Conservation (phyloP, 2,888 invertebrate species). For the Trissonchulus latispiculum region DNA sequence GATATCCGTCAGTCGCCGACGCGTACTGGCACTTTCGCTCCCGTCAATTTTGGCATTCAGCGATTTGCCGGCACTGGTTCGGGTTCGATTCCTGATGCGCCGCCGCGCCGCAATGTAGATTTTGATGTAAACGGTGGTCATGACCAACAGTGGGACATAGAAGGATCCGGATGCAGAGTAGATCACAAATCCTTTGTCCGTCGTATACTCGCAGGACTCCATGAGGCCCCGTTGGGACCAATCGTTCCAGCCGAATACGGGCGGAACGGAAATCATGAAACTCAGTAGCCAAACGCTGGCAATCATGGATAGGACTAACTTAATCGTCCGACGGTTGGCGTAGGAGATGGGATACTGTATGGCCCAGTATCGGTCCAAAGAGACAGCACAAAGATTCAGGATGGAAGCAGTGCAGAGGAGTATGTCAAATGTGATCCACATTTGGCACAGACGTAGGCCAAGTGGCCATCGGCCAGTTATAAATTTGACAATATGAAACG, state of each 20-base stretch:
- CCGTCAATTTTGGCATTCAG: neutral
- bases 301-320: slow-evolving; percentile 33
- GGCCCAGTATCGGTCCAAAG: slow-evolving; percentile 65
- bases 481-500: slow-evolving; percentile 16
- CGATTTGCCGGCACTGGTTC: neutral
- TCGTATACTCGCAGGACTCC: slow-evolving; percentile 19
- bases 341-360: slow-evolving; percentile 44
- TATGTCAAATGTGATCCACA: slow-evolving; percentile 91
- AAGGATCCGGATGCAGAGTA: slow-evolving; percentile 61
- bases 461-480: slow-evolving; percentile 61
- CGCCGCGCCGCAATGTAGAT: slow-evolving; percentile 85
- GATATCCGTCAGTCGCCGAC: neutral
- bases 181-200: slow-evolving; percentile 18
- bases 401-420: slow-evolving; percentile 92
- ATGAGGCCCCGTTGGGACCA: neutral
- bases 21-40: neutral
- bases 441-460: slow-evolving; percentile 78
- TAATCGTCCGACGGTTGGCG: slow-evolving; percentile 41
- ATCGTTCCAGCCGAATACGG: slow-evolving; percentile 43
- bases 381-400: slow-evolving; percentile 64
- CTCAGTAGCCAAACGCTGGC: slow-evolving; percentile 40
- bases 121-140: slow-evolving; percentile 90
- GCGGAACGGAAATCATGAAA: slow-evolving; percentile 41
- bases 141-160: slow-evolving; percentile 81
- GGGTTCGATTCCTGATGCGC: slow-evolving; percentile 48